Percentiles rank a stretch among this genome's conserved stretches.
Evolutionary conservation across 2,113 vertebrate species (phyloP).

Genomic region (Phasianus colchicus): DNA sequence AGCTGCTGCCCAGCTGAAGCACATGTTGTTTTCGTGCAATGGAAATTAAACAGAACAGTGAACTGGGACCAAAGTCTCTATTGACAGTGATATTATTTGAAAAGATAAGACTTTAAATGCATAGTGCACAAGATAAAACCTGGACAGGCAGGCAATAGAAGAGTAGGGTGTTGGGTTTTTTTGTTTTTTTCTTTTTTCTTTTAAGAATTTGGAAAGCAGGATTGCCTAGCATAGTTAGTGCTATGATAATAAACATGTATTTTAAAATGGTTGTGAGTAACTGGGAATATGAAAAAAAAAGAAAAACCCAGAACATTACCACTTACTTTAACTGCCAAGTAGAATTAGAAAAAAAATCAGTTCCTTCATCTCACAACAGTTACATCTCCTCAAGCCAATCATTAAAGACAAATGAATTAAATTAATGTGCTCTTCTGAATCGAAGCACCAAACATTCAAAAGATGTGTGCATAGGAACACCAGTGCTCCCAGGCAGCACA

Average conservation of each 20-base stretch:
- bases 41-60: slow-evolving; percentile 31
- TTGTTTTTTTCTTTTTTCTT: background rate
- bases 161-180: background rate
- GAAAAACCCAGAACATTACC: background rate
- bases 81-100: slow-evolving; percentile 28
- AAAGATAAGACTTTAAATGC: slow-evolving; percentile 50
- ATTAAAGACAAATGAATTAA: background rate
- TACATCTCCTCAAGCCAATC: background rate
- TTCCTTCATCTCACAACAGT: background rate
- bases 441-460: background rate
- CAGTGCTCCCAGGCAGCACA: background rate
- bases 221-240: background rate
- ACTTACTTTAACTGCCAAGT: slow-evolving; percentile 8
- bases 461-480: background rate
- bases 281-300: background rate
- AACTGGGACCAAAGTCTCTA: slow-evolving; percentile 27
- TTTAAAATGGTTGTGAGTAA: slow-evolving; percentile 30
- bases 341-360: background rate
- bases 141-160: background rate
- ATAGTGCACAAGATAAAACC: slow-evolving; percentile 2
- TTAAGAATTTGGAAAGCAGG: background rate
- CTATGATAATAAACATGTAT: background rate
- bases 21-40: background rate
- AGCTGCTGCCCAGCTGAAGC: background rate
- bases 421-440: background rate